phyloP scores from a whole-genome alignment of 2,113 vertebrate species.

The Carlito syrichta region DNA sequence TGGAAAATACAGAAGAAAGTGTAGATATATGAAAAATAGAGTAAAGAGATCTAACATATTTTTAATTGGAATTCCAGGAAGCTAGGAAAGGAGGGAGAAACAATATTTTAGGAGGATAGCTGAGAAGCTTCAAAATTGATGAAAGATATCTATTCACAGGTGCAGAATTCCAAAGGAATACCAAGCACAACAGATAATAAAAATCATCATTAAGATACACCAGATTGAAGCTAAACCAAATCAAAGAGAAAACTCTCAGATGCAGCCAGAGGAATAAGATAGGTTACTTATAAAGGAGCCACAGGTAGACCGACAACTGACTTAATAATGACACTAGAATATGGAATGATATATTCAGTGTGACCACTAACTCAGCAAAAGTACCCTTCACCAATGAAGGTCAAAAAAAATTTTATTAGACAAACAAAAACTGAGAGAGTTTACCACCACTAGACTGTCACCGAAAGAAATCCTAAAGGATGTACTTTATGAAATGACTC shows the following conservation, averaged over 20 bases:
- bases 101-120: neutral
- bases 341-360: neutral
- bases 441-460: neutral
- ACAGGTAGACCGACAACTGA: neutral
- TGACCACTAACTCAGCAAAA: neutral
- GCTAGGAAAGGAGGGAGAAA: neutral
- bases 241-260: neutral
- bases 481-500: neutral
- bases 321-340: neutral
- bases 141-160: neutral
- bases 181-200: neutral
- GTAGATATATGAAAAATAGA: neutral
- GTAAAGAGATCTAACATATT: neutral
- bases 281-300: neutral
- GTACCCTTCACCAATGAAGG: neutral
- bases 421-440: neutral
- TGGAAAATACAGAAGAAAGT: neutral
- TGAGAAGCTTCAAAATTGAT: neutral
- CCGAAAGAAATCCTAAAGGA: neutral
- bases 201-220: neutral
- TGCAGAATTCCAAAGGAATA: neutral
- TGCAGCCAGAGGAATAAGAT: neutral
- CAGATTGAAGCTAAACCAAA: neutral
- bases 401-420: neutral
- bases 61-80: neutral